A percentile compares a stretch with the other conserved stretches of the same genome.
These are phyloP conservation scores for Vidua chalybeata DNA, from an alignment of 2,113 vertebrate species.

Conservation along the genomic window DNA sequence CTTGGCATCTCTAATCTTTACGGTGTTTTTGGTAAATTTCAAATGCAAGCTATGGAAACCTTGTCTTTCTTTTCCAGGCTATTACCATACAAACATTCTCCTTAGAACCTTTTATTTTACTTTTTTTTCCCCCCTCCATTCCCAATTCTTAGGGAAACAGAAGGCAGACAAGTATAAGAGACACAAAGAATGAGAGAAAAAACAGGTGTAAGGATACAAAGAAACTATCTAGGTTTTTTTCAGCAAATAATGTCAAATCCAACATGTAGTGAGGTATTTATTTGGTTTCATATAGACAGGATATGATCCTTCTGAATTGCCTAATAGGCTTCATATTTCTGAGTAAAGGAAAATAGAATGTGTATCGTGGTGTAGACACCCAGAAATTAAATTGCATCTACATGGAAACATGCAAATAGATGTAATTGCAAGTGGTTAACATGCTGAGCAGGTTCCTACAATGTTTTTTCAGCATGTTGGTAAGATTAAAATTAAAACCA, in stretches of 20 bases:
- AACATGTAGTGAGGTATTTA: not conserved
- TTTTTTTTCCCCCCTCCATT: rapidly evolving
- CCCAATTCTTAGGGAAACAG: not conserved
- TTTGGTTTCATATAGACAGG: not conserved
- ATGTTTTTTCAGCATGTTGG: not conserved
- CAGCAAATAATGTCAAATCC: not conserved
- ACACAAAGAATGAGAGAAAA: not conserved
- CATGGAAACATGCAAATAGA: not conserved
- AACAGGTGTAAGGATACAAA: not conserved
- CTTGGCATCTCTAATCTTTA: not conserved
- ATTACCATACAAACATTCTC: not conserved
- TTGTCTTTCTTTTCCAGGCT: not conserved
- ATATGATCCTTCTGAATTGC: not conserved
- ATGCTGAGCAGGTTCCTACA: not conserved
- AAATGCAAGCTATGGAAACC: not conserved
- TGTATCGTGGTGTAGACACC: not conserved
- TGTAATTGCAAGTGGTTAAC: not conserved
- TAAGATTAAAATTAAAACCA: not conserved
- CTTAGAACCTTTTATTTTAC: not conserved
- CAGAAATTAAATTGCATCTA: slow-evolving; percentile 7
- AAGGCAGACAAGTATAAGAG: not conserved
- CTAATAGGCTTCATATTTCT: not conserved
- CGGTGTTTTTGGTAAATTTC: not conserved
- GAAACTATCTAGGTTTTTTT: not conserved
- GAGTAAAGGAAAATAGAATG: not conserved